Evolutionary conservation across 2,888 invertebrate genomes (phyloP).

Genomic region (Conops quadrifasciatus): DNA sequence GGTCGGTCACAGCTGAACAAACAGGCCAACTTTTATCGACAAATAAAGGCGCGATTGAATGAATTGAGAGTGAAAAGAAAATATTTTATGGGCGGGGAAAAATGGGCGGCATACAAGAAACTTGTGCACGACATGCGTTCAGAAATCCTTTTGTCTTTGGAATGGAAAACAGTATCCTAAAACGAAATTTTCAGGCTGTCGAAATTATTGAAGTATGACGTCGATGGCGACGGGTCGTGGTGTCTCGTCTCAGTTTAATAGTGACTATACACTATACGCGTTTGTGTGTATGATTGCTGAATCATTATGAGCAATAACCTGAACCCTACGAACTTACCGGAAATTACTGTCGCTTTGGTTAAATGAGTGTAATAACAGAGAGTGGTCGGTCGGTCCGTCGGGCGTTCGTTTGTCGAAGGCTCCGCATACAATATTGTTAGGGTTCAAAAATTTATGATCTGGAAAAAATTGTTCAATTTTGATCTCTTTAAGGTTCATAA

Average conservation of each 20-base stretch:
- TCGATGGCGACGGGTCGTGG: not conserved
- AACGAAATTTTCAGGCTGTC: not conserved
- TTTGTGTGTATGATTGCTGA: too few species aligned
- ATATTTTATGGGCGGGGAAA: not conserved
- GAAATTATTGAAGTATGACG: not conserved
- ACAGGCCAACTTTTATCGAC: not conserved
- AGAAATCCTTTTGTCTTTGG: not conserved
- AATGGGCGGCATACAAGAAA: not conserved
- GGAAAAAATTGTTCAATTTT: not conserved
- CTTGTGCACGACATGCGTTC: not conserved
- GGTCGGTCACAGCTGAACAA: constrained; percentile 11
- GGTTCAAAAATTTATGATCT: not conserved
- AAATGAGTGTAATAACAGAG: not conserved
- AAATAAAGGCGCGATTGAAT: not conserved
- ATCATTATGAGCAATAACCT: too few species aligned
- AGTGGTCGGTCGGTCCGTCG: too few species aligned
- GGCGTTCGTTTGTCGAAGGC: not conserved
- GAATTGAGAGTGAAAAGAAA: not conserved
- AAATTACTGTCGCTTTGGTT: not conserved
- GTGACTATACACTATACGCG: too few species aligned
- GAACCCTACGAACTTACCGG: constrained; percentile 1
- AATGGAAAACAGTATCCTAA: not conserved
- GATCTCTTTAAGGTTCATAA: not conserved
- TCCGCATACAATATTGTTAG: not conserved
- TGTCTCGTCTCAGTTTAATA: too few species aligned